Percentiles rank a stretch among this genome's conserved stretches.
Conservation (phyloP, 2,888 invertebrate species). For the Chalcis sispes region DNA sequence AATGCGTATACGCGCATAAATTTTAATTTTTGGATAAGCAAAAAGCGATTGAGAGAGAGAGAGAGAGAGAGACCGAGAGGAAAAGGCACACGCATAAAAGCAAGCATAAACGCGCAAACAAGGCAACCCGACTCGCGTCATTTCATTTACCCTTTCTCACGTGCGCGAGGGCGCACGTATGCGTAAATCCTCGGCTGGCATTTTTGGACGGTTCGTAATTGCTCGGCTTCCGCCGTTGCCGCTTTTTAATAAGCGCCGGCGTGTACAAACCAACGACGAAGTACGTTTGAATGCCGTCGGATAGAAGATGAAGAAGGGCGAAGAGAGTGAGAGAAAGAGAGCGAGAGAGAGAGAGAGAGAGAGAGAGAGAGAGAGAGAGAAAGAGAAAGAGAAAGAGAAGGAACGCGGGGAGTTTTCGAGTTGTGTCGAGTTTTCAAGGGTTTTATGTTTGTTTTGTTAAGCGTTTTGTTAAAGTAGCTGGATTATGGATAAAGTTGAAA, state of each 20-base stretch:
- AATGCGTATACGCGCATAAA: conserved; percentile 35
- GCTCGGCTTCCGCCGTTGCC: conserved; percentile 32
- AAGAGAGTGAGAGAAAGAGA: not conserved
- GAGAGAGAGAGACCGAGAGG: too few relatives aligned
- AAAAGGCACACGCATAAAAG: conserved; percentile 10
- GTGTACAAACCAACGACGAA: conserved; percentile 9
- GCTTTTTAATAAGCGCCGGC: conserved; percentile 47
- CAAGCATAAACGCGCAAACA: not conserved
- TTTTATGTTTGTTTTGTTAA: too few relatives aligned
- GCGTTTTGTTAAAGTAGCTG: too few relatives aligned
- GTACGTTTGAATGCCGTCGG: conserved; percentile 21
- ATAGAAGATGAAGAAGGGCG: not conserved
- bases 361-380: conserved; percentile 12
- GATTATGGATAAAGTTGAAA: too few relatives aligned
- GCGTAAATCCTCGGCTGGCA: not conserved
- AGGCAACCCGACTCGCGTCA: too few relatives aligned
- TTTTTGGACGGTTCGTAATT: conserved; percentile 40
- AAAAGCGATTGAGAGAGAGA: not conserved
- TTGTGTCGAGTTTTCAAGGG: too few relatives aligned
- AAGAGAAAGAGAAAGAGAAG: not conserved
- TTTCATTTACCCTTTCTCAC: not conserved
- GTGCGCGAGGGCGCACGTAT: not conserved
- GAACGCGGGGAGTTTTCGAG: not conserved
- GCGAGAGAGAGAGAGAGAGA: not conserved
- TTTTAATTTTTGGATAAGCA: conserved; percentile 55